Conservation (phyloP, 2,888 invertebrate genomes). For the Strigamia transsilvanica region DNA sequence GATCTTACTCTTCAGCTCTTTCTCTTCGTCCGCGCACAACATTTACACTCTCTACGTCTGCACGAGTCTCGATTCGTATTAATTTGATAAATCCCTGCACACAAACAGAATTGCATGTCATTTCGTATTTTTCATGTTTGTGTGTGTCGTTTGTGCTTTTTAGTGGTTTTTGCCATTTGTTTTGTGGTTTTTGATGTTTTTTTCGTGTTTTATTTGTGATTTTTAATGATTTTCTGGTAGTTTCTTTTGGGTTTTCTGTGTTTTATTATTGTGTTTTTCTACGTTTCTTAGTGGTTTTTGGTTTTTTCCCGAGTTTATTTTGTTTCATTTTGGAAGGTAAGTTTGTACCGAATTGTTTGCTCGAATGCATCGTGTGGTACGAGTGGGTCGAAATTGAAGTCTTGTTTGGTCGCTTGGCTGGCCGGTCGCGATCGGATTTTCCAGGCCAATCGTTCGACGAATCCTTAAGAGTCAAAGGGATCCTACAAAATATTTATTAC, state of each 20-base stretch:
- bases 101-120: too few relatives aligned
- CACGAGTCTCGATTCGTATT: constrained; percentile 84
- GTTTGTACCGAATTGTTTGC: constrained; percentile 79
- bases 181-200: too few relatives aligned
- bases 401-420: constrained; percentile 70
- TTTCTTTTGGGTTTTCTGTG: too few relatives aligned
- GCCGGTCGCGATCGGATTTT: constrained; percentile 64
- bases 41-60: constrained; percentile 85
- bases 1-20: constrained; percentile 80
- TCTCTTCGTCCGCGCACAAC: constrained; percentile 85
- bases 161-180: too few relatives aligned
- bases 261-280: too few relatives aligned
- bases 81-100: constrained; percentile 72
- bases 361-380: constrained; percentile 90
- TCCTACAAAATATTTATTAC: constrained; percentile 72
- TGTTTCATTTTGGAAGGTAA: too few relatives aligned
- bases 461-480: constrained; percentile 96
- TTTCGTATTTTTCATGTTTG: too few relatives aligned
- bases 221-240: constrained; percentile 56
- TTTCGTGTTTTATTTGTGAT: too few relatives aligned
- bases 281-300: too few relatives aligned
- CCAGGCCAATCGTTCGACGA: constrained; percentile 96
- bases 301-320: too few relatives aligned
- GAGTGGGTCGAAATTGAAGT: constrained; percentile 83
- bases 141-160: too few relatives aligned